phyloP scores from a whole-genome alignment of 2,888 invertebrate genomes.

The Drosophila austrosaltans region DNA sequence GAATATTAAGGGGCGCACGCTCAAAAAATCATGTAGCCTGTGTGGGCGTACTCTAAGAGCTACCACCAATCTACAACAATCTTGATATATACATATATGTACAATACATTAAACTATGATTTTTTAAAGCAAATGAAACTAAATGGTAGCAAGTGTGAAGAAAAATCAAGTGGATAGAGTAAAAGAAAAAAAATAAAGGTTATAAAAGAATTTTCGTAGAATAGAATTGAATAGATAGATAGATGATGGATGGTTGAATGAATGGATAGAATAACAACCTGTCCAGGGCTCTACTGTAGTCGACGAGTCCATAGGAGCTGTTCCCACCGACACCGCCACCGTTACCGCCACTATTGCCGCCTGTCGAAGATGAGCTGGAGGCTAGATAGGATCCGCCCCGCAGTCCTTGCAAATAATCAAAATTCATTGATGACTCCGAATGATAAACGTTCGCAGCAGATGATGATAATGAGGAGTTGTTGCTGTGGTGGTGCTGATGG shows the following conservation, averaged over 20 bases:
- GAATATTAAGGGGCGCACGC: slow-evolving; percentile 57
- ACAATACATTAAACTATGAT: neutral
- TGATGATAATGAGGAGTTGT: slow-evolving; percentile 14
- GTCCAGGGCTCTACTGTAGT: slow-evolving; percentile 82
- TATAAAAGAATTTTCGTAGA: neutral
- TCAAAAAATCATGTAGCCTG: slow-evolving; percentile 45
- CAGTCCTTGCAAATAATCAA: slow-evolving; percentile 81
- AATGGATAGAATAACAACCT: slow-evolving; percentile 80
- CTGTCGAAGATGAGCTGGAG: slow-evolving; percentile 47
- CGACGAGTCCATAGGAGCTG: slow-evolving; percentile 74
- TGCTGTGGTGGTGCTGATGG: slow-evolving; percentile 53
- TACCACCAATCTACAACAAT: slow-evolving; percentile 58
- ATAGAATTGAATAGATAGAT: neutral
- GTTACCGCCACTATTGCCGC: slow-evolving; percentile 34
- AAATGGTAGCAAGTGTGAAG: slow-evolving; percentile 34
- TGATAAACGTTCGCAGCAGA: slow-evolving; percentile 61
- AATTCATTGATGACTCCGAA: slow-evolving; percentile 82
- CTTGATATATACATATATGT: neutral
- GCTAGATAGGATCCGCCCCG: slow-evolving; percentile 50
- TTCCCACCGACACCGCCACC: slow-evolving; percentile 38
- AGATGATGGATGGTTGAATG: slow-evolving; percentile 7
- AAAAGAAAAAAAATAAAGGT: slow-evolving; percentile 16
- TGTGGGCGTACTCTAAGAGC: slow-evolving; percentile 60
- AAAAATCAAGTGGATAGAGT: slow-evolving; percentile 16
- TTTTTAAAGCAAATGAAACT: slow-evolving; percentile 39